Evolutionary conservation across 2,797 vertebrate genomes (phyloP).

Genomic region (Scolopax rusticola): DNA sequence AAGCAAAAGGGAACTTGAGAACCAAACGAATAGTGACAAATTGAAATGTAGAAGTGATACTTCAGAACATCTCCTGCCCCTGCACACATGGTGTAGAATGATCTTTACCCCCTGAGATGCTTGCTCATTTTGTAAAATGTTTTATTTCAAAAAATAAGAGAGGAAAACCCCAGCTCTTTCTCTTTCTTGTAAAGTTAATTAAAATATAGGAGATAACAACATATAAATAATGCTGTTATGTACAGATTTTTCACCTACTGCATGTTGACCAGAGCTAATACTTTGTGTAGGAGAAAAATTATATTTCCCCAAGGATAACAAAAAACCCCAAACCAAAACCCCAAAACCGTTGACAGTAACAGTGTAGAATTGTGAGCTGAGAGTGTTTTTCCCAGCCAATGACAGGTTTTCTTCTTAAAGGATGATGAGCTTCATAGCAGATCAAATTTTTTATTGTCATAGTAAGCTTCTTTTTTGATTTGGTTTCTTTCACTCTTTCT

Average conservation of each 20-base stretch:
- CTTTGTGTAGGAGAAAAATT: constrained; percentile 39
- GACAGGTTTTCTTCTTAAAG: background rate
- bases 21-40: background rate
- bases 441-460: background rate
- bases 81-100: rapidly evolving
- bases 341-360: background rate
- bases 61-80: background rate
- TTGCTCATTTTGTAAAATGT: background rate
- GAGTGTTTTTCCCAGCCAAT: background rate
- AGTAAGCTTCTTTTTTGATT: background rate
- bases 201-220: constrained; percentile 10
- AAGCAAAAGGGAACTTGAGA: background rate
- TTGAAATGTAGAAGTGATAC: background rate
- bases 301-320: background rate
- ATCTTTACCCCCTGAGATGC: background rate
- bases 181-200: constrained; percentile 54
- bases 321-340: background rate
- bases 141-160: background rate
- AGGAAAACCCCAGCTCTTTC: background rate
- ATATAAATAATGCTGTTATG: background rate
- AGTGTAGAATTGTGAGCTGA: background rate
- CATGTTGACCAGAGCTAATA: constrained; percentile 19
- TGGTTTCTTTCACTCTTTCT: background rate
- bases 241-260: constrained; percentile 25
- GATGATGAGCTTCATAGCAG: rapidly evolving